Conservation (phyloP, 1,140 invertebrate species). For the Nixonia krombeini region DNA sequence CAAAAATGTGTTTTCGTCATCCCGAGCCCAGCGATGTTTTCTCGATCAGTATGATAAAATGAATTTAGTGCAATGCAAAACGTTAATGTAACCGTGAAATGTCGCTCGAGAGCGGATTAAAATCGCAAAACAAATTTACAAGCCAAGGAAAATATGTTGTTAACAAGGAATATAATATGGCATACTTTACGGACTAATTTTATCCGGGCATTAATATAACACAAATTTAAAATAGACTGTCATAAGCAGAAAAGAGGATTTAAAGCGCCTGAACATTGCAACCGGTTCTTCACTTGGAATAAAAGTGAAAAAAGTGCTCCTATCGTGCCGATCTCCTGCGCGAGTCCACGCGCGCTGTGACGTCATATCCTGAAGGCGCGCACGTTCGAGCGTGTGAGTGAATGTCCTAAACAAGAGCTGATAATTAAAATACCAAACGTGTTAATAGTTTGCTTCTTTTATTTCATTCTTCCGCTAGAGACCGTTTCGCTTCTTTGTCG, state of each 20-base stretch:
- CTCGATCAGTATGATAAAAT: too few species aligned
- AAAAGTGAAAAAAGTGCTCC: slow-evolving; percentile 36
- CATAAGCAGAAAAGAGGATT: slow-evolving; percentile 23
- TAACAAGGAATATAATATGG: too few species aligned
- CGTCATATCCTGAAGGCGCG: slow-evolving; percentile 38
- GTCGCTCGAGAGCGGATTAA: too few species aligned
- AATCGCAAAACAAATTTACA: too few species aligned
- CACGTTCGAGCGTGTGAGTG: slow-evolving; percentile 16
- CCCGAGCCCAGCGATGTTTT: too few species aligned
- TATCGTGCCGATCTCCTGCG: slow-evolving; percentile 39
- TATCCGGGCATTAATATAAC: too few species aligned
- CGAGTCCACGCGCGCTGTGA: slow-evolving; percentile 39
- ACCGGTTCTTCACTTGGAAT: slow-evolving; percentile 39
- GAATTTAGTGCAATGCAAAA: too few species aligned
- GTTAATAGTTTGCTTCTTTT: slow-evolving; percentile 41
- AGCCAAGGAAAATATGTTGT: too few species aligned
- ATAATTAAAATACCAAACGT: slow-evolving; percentile 44
- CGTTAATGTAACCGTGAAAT: too few species aligned
- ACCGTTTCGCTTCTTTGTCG: slow-evolving; percentile 25
- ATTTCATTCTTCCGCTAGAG: slow-evolving; percentile 7
- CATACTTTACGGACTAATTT: too few species aligned
- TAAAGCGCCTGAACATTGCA: slow-evolving; percentile 32
- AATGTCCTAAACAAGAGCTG: slow-evolving; percentile 37
- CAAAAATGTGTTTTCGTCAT: neutral
- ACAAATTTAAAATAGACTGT: neutral